Conservation (phyloP, 1,140 invertebrate genomes). For the Drosophila santomea region DNA sequence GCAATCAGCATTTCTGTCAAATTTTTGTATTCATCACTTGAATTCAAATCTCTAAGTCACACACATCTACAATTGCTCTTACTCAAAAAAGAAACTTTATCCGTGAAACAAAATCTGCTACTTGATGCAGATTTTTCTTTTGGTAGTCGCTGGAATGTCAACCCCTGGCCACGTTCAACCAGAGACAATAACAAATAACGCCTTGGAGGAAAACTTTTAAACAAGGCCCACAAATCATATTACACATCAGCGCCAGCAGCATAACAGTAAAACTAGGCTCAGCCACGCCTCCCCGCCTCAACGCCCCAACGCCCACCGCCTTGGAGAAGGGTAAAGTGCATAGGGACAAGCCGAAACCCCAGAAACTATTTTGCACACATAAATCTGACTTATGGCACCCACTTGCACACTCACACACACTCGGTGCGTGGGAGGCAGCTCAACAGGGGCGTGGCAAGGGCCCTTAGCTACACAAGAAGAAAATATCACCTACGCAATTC, state of each 20-base stretch:
- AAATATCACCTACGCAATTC: background rate
- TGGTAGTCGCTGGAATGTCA: slow-evolving; percentile 57
- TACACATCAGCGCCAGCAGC: slow-evolving; percentile 26
- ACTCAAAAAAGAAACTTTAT: slow-evolving; percentile 19
- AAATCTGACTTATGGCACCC: slow-evolving; percentile 80
- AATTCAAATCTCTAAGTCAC: slow-evolving; percentile 3
- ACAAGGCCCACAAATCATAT: slow-evolving; percentile 74
- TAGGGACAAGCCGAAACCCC: slow-evolving; percentile 27
- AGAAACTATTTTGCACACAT: slow-evolving; percentile 76
- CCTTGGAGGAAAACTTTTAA: slow-evolving; percentile 63
- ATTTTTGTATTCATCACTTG: background rate
- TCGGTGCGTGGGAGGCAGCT: slow-evolving; percentile 7
- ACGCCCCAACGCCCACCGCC: background rate
- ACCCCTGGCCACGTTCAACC: slow-evolving; percentile 33
- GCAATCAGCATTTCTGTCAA: no score
- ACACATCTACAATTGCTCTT: slow-evolving; percentile 25
- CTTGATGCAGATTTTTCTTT: slow-evolving; percentile 58
- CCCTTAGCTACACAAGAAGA: background rate
- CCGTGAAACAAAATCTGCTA: slow-evolving; percentile 30
- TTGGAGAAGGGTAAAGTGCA: slow-evolving; percentile 44
- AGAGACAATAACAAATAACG: slow-evolving; percentile 39
- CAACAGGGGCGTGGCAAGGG: slow-evolving; percentile 9
- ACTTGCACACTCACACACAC: slow-evolving; percentile 28
- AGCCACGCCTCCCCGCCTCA: slow-evolving; percentile 9
- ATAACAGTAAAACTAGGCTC: slow-evolving; percentile 51